phyloP scores from a whole-genome alignment of 2,113 vertebrate species.

The Chamaea fasciata region DNA sequence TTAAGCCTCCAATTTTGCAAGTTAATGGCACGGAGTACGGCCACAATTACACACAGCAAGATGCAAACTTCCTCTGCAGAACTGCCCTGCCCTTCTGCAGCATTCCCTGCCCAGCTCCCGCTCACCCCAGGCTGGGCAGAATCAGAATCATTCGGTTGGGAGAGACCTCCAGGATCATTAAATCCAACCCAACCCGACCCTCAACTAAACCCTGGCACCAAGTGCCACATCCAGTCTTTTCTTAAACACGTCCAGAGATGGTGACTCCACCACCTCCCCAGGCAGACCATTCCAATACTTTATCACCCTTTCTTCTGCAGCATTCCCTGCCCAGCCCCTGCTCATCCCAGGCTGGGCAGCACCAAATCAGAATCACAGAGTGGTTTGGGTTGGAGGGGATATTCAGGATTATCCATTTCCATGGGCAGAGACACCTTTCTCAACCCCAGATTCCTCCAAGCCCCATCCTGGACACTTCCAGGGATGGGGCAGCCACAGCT shows the following conservation, averaged over 20 bases:
- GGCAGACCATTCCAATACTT: no score
- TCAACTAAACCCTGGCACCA: no score
- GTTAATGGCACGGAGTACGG: slow-evolving; percentile 33
- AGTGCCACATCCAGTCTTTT: no score
- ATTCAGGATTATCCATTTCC: neutral
- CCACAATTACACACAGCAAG: neutral
- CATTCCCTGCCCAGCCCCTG: no score
- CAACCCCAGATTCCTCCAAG: neutral
- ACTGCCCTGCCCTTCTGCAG: neutral
- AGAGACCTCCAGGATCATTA: no score
- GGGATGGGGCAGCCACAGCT: neutral
- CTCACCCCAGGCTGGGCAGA: neutral
- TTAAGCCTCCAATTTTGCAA: slow-evolving; percentile 26
- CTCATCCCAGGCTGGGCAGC: neutral
- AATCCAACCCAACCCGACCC: no score
- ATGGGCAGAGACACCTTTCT: neutral
- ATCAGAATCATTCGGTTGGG: neutral
- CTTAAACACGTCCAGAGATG: no score
- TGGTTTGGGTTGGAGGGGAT: neutral
- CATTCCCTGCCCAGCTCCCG: no score
- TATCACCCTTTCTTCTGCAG: no score
- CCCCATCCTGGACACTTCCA: neutral
- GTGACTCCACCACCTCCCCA: no score
- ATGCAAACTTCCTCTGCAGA: neutral
- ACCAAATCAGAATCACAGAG: neutral